Evolutionary conservation across 2,797 vertebrate species (phyloP).

Genomic region (Aeoliscus strigatus): DNA sequence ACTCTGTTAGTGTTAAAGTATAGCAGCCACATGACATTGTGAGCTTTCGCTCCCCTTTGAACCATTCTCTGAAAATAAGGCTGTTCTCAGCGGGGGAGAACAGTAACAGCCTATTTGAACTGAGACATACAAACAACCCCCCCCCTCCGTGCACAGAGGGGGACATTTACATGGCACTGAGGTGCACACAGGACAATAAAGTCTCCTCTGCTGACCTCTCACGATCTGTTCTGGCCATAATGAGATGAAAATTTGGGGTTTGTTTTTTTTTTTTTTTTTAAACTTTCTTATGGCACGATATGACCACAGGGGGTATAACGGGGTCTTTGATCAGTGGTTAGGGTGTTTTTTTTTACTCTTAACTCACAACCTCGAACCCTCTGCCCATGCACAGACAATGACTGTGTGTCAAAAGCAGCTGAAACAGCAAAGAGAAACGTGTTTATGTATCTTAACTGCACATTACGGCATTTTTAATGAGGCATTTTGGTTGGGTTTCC

Average conservation of each 20-base stretch:
- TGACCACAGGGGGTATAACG: constrained; percentile 12
- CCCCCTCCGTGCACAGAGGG: constrained; percentile 3
- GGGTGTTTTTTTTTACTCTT: no score
- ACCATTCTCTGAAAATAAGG: constrained; percentile 37
- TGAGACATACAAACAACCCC: constrained; percentile 38
- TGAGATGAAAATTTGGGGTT: constrained; percentile 14
- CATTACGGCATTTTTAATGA: no score
- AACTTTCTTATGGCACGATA: constrained; percentile 8
- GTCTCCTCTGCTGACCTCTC: constrained; percentile 26
- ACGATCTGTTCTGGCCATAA: constrained; percentile 13
- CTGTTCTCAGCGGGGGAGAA: constrained; percentile 41
- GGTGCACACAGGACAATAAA: constrained; percentile 11
- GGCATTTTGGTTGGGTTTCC: no score
- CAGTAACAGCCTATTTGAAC: constrained; percentile 50
- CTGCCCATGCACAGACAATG: no score
- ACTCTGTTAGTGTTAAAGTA: constrained; percentile 28
- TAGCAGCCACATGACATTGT: constrained; percentile 24
- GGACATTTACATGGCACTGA: constrained; percentile 32
- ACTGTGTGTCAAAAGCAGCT: constrained; percentile 12
- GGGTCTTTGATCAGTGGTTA: constrained; percentile 18
- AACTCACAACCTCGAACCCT: no score
- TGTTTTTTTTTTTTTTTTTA: constrained; percentile 13
- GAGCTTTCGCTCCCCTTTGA: constrained; percentile 48
- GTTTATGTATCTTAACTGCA: no score
- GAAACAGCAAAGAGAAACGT: no score